Percentiles rank a stretch among this genome's conserved stretches.
These are phyloP conservation scores for Oncorhynchus kisutch DNA, from an alignment of 2,113 vertebrate genomes.

Conservation along the genomic window DNA sequence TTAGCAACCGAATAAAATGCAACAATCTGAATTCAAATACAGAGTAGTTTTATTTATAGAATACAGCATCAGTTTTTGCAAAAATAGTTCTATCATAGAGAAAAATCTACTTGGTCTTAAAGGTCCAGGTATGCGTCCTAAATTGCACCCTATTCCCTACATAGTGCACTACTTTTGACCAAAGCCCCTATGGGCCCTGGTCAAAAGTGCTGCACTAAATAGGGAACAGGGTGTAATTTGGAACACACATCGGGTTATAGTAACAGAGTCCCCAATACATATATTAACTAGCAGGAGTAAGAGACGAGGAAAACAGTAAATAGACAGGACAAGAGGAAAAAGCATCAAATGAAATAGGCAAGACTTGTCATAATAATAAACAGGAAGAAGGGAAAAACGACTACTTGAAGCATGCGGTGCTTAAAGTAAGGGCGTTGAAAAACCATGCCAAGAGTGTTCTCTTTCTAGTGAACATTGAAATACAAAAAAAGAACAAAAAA, in stretches of 20 bases:
- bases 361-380: slow-evolving; percentile 15
- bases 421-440: not conserved
- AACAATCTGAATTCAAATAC: slow-evolving; percentile 55
- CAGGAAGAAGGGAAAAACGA: not conserved
- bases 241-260: slow-evolving; percentile 16
- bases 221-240: no score
- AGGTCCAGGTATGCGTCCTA: slow-evolving; percentile 21
- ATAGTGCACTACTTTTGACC: no score
- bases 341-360: slow-evolving; percentile 4
- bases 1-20: slow-evolving; percentile 5
- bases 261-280: slow-evolving; percentile 51
- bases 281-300: slow-evolving; percentile 40
- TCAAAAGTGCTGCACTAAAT: no score
- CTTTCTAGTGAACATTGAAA: slow-evolving; percentile 5
- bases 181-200: no score
- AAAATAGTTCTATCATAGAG: slow-evolving; percentile 73
- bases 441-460: not conserved
- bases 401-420: slow-evolving; percentile 38
- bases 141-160: no score
- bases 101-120: slow-evolving; percentile 60
- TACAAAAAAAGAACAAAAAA: slow-evolving; percentile 4
- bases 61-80: slow-evolving; percentile 67
- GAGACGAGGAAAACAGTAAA: slow-evolving; percentile 23
- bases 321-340: slow-evolving; percentile 3
- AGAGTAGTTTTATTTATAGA: slow-evolving; percentile 63